These are phyloP conservation scores for Hystrix brachyura DNA, from an alignment of 2,113 vertebrate genomes.

Conservation along the genomic window DNA sequence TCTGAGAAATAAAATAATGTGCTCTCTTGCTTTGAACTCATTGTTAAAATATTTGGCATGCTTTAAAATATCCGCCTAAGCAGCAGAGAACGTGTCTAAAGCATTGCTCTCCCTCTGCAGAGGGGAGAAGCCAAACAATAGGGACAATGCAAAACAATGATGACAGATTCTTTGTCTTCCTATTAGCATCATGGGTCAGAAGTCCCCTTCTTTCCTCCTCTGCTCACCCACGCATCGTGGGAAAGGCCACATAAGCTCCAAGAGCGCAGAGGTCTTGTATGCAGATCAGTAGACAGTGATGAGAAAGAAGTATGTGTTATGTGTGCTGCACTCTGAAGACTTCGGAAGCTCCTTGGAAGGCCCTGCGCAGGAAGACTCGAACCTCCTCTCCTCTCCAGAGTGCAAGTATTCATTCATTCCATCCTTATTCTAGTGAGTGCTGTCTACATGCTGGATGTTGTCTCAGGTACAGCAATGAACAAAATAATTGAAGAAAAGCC, in stretches of 20 bases:
- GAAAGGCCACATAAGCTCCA: neutral
- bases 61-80: neutral
- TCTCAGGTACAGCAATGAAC: neutral
- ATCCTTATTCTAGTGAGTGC: neutral
- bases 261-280: neutral
- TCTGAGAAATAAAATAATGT: neutral
- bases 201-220: neutral
- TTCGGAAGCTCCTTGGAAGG: neutral
- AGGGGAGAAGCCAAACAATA: neutral
- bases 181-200: neutral
- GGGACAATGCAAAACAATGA: neutral
- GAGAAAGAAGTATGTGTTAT: neutral
- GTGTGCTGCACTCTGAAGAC: neutral
- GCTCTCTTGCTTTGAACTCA: slow-evolving; percentile 18
- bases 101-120: neutral
- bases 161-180: neutral
- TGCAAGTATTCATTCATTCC: neutral
- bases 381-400: neutral
- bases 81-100: neutral
- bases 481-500: neutral
- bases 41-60: slow-evolving; percentile 18
- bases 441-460: neutral
- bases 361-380: neutral
- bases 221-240: neutral
- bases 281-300: neutral